Conservation (phyloP, 2,113 vertebrate species). For the Poeciliopsis turrubarensis region DNA sequence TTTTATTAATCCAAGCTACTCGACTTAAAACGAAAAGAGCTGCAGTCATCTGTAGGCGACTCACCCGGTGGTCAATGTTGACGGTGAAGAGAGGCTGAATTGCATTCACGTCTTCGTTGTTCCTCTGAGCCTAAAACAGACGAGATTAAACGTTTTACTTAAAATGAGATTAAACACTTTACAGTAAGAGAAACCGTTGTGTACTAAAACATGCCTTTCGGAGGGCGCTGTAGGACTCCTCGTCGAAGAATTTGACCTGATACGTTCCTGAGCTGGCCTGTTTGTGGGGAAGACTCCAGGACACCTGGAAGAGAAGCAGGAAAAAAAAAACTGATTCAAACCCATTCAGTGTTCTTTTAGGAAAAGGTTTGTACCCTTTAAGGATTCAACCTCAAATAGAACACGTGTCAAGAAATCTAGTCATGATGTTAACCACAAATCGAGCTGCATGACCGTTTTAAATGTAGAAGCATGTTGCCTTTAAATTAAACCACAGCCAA, state of each 20-base stretch:
- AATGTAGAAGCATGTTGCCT: no score
- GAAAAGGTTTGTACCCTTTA: neutral
- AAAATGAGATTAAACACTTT: neutral
- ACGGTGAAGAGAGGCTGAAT: slow-evolving; percentile 90
- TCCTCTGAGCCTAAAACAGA: slow-evolving; percentile 87
- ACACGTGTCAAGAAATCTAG: neutral
- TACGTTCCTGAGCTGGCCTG: slow-evolving; percentile 88
- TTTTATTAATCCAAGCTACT: neutral
- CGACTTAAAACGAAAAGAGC: neutral
- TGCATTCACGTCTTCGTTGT: slow-evolving; percentile 87
- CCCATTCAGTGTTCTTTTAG: neutral
- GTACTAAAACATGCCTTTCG: slow-evolving; percentile 79
- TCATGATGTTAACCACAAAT: neutral
- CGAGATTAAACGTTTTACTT: neutral
- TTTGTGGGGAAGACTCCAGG: slow-evolving; percentile 91
- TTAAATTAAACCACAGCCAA: no score
- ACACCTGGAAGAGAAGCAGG: slow-evolving; percentile 78
- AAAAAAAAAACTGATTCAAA: neutral
- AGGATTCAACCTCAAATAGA: neutral
- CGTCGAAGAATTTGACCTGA: slow-evolving; percentile 92
- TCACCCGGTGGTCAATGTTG: slow-evolving; percentile 90
- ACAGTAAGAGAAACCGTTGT: neutral
- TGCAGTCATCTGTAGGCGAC: slow-evolving; percentile 19
- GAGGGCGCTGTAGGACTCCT: slow-evolving; percentile 89
- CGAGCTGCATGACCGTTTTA: no score